Percentiles rank a stretch among this genome's conserved stretches.
Evolutionary conservation across 2,113 vertebrate species (phyloP).

Genomic region (Sceloporus tristichus): DNA sequence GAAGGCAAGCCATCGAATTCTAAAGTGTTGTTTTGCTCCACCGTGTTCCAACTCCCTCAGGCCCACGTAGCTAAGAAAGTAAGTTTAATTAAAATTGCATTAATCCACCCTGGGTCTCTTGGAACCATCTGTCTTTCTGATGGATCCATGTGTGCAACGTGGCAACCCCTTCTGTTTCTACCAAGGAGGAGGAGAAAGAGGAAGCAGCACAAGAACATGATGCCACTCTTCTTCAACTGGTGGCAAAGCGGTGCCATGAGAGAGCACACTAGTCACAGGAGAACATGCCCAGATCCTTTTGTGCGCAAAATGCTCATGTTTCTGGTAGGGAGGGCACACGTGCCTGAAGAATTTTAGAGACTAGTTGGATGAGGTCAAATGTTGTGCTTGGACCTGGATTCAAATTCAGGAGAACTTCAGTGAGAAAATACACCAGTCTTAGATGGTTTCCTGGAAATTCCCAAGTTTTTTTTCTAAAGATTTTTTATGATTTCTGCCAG

Average conservation of each 20-base stretch:
- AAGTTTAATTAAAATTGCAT: constrained; percentile 64
- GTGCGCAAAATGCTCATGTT: not conserved
- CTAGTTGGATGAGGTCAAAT: not conserved
- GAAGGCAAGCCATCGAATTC: not conserved
- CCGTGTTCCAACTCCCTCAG: constrained; percentile 31
- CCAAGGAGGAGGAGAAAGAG: not conserved
- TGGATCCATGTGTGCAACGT: constrained; percentile 7
- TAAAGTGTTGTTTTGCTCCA: not conserved
- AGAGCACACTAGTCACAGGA: not conserved
- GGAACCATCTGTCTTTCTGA: constrained; percentile 47
- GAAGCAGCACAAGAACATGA: not conserved
- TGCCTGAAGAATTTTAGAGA: not conserved
- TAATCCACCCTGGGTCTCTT: constrained; percentile 43
- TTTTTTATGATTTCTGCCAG: too few relatives aligned
- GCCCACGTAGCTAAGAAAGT: constrained; percentile 29
- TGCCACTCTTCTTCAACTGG: too few relatives aligned
- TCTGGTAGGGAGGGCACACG: too few relatives aligned
- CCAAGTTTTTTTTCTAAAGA: too few relatives aligned
- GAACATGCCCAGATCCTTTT: not conserved
- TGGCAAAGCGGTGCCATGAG: not conserved
- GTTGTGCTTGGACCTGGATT: not conserved
- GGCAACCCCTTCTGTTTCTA: constrained; percentile 40
- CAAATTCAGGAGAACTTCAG: not conserved
- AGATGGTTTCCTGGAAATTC: too few relatives aligned
- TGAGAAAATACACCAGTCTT: not conserved